Conservation (phyloP, 1,140 invertebrate genomes). For the Platyscapa corneri region DNA sequence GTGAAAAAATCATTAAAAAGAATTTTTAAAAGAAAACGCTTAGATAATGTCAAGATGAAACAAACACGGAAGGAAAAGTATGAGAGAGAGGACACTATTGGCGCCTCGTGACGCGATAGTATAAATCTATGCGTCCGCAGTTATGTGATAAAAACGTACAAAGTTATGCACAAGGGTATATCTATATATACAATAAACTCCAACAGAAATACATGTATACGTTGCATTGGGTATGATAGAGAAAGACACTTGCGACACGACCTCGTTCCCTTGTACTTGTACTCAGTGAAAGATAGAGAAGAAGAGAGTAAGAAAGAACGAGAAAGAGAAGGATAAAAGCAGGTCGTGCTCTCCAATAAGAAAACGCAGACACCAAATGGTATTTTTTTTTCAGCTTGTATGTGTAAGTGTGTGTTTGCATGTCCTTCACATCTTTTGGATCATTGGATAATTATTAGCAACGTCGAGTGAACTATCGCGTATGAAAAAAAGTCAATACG, state of each 20-base stretch:
- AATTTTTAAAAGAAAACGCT: not conserved
- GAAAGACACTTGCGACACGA: conserved; percentile 14
- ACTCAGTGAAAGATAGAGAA: not conserved
- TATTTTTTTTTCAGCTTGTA: not conserved
- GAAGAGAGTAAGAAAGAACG: not conserved
- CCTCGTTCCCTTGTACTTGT: conserved; percentile 47
- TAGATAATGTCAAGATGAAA: not conserved
- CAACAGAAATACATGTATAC: not conserved
- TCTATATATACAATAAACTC: not conserved
- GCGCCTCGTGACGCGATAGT: conserved; percentile 8
- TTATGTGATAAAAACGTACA: conserved; percentile 11
- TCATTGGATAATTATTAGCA: not conserved
- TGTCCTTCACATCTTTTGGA: conserved; percentile 10
- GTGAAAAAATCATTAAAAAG: not conserved
- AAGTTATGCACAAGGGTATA: not conserved
- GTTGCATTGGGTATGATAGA: not conserved
- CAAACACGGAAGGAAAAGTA: conserved; percentile 12
- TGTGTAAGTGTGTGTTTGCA: not conserved
- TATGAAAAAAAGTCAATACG: not conserved
- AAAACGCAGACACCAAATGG: conserved; percentile 8
- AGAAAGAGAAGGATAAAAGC: conserved; percentile 7
- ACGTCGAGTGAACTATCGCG: not conserved
- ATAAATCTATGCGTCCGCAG: not conserved
- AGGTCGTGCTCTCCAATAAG: conserved; percentile 18
- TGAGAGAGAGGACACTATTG: not conserved